phyloP scores from a whole-genome alignment of 2,888 invertebrate genomes.

The Pantelozetes paolii region DNA sequence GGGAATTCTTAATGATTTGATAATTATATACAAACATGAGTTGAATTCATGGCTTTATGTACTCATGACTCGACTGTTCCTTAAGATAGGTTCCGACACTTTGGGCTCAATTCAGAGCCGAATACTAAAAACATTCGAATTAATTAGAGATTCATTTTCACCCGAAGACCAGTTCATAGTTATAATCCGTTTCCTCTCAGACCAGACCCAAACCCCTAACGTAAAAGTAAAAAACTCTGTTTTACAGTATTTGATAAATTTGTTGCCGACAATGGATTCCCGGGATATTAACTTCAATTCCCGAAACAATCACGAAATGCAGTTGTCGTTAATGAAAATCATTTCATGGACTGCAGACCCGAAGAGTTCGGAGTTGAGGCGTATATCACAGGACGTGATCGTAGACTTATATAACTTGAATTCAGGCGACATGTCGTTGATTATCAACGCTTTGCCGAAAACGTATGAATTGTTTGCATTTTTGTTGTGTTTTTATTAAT shows the following conservation, averaged over 20 bases:
- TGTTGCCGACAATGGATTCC: slow-evolving; percentile 54
- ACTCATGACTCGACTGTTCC: slow-evolving; percentile 75
- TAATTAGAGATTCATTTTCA: slow-evolving; percentile 66
- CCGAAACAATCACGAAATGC: slow-evolving; percentile 60
- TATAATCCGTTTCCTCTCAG: slow-evolving; percentile 71
- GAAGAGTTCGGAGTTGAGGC: slow-evolving; percentile 63
- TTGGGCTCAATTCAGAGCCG: slow-evolving; percentile 86
- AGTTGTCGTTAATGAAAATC: slow-evolving; percentile 64
- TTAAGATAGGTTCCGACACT: slow-evolving; percentile 85
- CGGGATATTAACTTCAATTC: slow-evolving; percentile 56
- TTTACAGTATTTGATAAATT: slow-evolving; percentile 55
- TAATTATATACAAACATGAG: slow-evolving; percentile 77
- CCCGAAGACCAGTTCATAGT: slow-evolving; percentile 60
- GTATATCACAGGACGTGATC: slow-evolving; percentile 62
- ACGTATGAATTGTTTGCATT: slow-evolving; percentile 48
- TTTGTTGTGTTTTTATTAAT: slow-evolving; percentile 46
- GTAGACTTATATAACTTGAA: slow-evolving; percentile 85
- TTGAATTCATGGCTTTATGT: slow-evolving; percentile 90
- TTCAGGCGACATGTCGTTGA: slow-evolving; percentile 78
- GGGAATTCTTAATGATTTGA: slow-evolving; percentile 85
- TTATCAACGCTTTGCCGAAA: slow-evolving; percentile 57
- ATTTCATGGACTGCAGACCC: slow-evolving; percentile 68
- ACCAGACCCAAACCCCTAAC: slow-evolving; percentile 88
- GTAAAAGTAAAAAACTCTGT: slow-evolving; percentile 57
- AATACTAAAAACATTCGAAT: slow-evolving; percentile 76